Conservation (phyloP, 2,888 invertebrate species). For the Synergus japonicus region DNA sequence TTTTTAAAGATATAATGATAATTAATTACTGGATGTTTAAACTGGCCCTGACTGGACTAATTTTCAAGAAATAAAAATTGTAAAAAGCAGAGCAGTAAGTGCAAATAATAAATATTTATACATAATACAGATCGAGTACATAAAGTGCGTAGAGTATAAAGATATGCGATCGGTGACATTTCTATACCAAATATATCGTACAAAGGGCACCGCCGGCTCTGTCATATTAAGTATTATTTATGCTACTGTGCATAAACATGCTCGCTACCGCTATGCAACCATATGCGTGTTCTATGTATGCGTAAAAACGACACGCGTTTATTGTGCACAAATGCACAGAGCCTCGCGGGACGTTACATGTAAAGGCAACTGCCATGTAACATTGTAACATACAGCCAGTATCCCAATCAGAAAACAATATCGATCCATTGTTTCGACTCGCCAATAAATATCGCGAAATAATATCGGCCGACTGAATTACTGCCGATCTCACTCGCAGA, state of each 20-base stretch:
- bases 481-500: slow-evolving; percentile 55
- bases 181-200: slow-evolving; percentile 77
- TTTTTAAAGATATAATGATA: too few species aligned
- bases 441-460: slow-evolving; percentile 75
- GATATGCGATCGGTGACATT: slow-evolving; percentile 76
- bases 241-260: slow-evolving; percentile 68
- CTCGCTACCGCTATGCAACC: slow-evolving; percentile 50
- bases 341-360: slow-evolving; percentile 50
- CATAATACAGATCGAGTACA: slow-evolving; percentile 52
- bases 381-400: slow-evolving; percentile 55
- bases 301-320: slow-evolving; percentile 29
- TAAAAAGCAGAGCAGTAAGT: neutral
- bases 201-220: slow-evolving; percentile 71
- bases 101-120: slow-evolving; percentile 24
- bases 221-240: slow-evolving; percentile 78
- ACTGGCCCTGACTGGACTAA: too few species aligned
- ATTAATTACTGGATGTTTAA: too few species aligned
- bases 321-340: slow-evolving; percentile 22
- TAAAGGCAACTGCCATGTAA: slow-evolving; percentile 52
- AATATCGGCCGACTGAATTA: slow-evolving; percentile 57
- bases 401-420: slow-evolving; percentile 77
- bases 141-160: slow-evolving; percentile 58
- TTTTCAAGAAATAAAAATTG: neutral
- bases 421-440: slow-evolving; percentile 75
- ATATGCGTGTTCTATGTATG: slow-evolving; percentile 45